Base-by-base conservation (phyloP, 1,140 invertebrate genomes). In the Drosophila littoralis region DNA sequence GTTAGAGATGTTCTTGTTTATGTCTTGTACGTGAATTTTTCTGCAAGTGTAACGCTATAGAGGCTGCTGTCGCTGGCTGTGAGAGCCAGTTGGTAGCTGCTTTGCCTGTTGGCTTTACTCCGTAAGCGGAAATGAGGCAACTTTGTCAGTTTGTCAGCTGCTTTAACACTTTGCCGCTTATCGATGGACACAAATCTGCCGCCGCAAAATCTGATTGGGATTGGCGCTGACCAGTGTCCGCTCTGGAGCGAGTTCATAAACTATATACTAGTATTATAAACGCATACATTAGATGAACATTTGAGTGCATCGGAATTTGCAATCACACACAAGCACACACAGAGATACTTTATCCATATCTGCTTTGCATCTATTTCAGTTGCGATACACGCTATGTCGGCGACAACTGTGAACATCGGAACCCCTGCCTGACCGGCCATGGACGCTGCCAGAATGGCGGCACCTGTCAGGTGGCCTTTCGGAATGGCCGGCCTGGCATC, bases 401-500 rank as follows among this genome's bases (percentile, higher is more conserved):
- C 75, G 97, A 98, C 92, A 98, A 97, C 93, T 99, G 98, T 91
- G 96, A 99, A 90, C 95, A 98, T 91, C 93, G 95, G 68, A 98
- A 99, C 93, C 98, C 98, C 1, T 99, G 98, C 92, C 95, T 97
- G 85, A 97, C 96, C 51, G 97, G 96, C 6, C 94, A 95, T 10
- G 75, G 76, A 70, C 95, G 97, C 46, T 98, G 97, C 93, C 97
- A 98, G 92, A 99, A 99, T 92, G 97, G 97, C 6, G 98, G 98
- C 51, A 96, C 96, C 1, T 99, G 98, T 92, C 93, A 96, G 64
- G 97, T 98, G 17, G 85, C 80, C 67, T 91, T 91, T 81, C 93
- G 95, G 52, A 94, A 95, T 59, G 95, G 95, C 10, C 93, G 93
- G 28, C 96, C 97, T 0, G 95, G 95, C 12, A 98, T 98, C 93